Evolutionary conservation across 2,113 vertebrate genomes (phyloP), one percentile per base, ranked within the genome.

Genomic region (Pithys albifrons): DNA sequence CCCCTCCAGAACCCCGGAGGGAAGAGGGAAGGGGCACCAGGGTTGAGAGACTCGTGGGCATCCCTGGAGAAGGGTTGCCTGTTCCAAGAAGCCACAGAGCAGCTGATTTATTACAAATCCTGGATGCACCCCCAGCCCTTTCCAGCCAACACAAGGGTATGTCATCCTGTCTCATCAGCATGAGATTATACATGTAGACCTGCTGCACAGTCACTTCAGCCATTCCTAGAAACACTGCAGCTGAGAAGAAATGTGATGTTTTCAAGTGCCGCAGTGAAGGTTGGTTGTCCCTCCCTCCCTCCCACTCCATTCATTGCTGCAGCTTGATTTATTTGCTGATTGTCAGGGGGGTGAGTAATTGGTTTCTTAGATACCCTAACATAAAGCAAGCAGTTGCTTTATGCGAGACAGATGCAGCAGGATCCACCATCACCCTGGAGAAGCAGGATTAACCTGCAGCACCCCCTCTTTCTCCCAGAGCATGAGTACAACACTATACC

Each of bases 81-180:
- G 23, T 23, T 13, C 80, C 27, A 7, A 22, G 61, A 41, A 39
- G 19, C 45, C 1, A 0, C 24, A 1, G 41, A 37, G n/a, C 25
- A 31, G 65, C 7, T 2, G 0, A 2, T 1, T 11, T 10, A 6
- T 6, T 12, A 5, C 65, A 14, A 4, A 0, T 1, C 3, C 37
- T 27, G 41, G 45, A 15, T 8, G 55, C 45, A 2, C 9, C 14
- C 59, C 11, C 9, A 31, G 65, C 75, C 75, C 52, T 12, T 35
- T 13, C 31, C 48, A 7, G 7, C 31, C 13, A 2, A 2, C 4
- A 1, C 1, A 2, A 52, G 59, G 33, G 17, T 43, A 35, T 27
- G 35, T 43, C 71, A 43, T 16, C 25, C 79, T 43, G 20, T 10
- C 3, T 6, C 71, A 39, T 2, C 73, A 29, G 79, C 73, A 16